A percentile compares a stretch with the other conserved stretches of the same genome.
Conservation (phyloP, 2,888 invertebrate species). For the Malthinus flaveolus region DNA sequence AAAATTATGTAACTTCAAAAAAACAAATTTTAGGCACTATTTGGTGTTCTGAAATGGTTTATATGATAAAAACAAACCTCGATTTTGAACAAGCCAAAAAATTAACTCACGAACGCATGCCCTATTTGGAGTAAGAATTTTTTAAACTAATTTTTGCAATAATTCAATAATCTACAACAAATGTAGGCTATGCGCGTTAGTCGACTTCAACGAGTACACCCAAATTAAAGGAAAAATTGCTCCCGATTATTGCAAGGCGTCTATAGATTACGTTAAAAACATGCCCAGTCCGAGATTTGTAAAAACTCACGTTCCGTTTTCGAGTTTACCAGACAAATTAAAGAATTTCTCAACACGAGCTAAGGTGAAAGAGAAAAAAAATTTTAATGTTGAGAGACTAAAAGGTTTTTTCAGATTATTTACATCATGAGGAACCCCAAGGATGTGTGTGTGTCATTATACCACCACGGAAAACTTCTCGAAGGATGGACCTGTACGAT, state of each 20-base stretch:
- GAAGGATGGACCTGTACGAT: background rate
- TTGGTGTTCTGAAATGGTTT: constrained; percentile 9
- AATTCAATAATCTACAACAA: background rate
- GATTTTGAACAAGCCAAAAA: constrained; percentile 7
- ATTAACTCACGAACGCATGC: constrained; percentile 8
- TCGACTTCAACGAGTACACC: too few relatives aligned
- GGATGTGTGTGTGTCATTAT: background rate
- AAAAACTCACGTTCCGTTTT: constrained; percentile 9
- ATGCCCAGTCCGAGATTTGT: background rate
- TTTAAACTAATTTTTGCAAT: too few relatives aligned
- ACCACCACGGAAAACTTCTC: background rate
- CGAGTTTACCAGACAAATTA: background rate
- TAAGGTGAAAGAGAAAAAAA: constrained; percentile 3
- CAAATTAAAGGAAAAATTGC: too few relatives aligned
- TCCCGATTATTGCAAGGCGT: background rate
- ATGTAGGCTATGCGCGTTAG: too few relatives aligned
- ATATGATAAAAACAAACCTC: constrained; percentile 6
- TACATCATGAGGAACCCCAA: background rate
- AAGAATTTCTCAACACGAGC: background rate
- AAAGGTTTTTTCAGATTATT: constrained; percentile 2
- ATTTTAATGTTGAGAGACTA: too few relatives aligned
- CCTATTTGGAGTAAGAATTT: constrained; percentile 26
- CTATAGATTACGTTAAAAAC: constrained; percentile 1
- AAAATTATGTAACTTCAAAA: background rate
- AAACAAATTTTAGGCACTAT: constrained; percentile 8